These are phyloP conservation scores for Sarcophaga subvicina DNA, from an alignment of 2,888 invertebrate species.

Conservation along the genomic window DNA sequence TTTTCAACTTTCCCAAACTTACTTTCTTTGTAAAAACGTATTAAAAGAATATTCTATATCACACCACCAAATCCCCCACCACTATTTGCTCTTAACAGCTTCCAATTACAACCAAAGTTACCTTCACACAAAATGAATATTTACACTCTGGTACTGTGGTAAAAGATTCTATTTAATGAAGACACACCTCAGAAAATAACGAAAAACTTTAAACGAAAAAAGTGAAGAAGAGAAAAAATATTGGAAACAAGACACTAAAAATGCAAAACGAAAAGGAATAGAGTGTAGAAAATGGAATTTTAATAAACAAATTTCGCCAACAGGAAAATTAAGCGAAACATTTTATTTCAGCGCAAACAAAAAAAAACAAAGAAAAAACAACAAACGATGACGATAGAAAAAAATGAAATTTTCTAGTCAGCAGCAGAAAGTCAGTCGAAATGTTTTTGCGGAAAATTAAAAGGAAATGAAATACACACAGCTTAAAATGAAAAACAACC, in stretches of 20 bases:
- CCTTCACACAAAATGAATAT: slow-evolving; percentile 13
- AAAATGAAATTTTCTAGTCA: slow-evolving; percentile 52
- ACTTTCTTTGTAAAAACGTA: no score
- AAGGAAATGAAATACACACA: slow-evolving; percentile 60
- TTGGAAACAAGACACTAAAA: neutral
- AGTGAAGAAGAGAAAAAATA: neutral
- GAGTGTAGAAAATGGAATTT: slow-evolving; percentile 40
- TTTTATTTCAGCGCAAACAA: slow-evolving; percentile 43
- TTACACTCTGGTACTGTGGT: neutral
- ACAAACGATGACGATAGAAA: slow-evolving; percentile 18
- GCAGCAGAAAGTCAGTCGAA: slow-evolving; percentile 33
- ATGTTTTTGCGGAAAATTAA: slow-evolving; percentile 66
- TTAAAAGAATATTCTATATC: no score
- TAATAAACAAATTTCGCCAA: slow-evolving; percentile 54
- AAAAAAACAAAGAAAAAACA: neutral
- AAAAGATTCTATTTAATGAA: slow-evolving; percentile 44
- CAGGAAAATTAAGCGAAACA: slow-evolving; percentile 65
- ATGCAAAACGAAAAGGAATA: neutral
- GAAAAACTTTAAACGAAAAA: no score
- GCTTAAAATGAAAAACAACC: slow-evolving; percentile 46
- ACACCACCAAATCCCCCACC: no score
- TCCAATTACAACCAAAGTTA: no score
- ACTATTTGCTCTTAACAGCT: no score
- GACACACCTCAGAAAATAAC: slow-evolving; percentile 30
- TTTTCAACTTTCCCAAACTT: no score